Evolutionary conservation across 2,888 invertebrate species (phyloP).

Genomic region (Drosophila mayaguana): DNA sequence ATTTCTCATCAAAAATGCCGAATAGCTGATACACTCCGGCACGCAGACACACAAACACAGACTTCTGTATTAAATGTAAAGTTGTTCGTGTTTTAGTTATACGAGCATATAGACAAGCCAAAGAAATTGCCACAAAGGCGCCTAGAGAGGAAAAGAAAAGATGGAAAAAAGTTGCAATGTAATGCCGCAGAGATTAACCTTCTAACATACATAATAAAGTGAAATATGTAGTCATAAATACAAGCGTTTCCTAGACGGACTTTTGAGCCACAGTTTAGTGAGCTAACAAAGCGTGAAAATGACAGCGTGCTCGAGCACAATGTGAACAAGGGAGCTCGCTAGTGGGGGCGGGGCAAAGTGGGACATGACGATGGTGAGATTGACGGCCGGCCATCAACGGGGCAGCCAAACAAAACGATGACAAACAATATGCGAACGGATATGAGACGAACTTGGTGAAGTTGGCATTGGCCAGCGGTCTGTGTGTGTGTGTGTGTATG

Average conservation of each 20-base stretch:
- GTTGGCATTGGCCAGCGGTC: constrained; percentile 33
- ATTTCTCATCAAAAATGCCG: constrained; percentile 46
- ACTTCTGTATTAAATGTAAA: not conserved
- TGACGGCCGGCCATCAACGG: constrained; percentile 55
- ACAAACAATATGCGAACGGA: constrained; percentile 68
- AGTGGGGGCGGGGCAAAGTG: constrained; percentile 15
- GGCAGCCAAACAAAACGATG: constrained; percentile 67
- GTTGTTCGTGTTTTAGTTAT: not conserved
- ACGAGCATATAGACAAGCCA: constrained; percentile 23
- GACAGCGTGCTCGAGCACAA: constrained; percentile 68
- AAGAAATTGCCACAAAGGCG: constrained; percentile 56
- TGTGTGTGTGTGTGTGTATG: constrained; percentile 3
- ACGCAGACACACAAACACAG: too few species aligned
- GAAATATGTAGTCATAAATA: constrained; percentile 62
- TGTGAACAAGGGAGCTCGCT: constrained; percentile 19
- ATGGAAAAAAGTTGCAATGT: constrained; percentile 63
- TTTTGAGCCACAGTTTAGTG: constrained; percentile 67
- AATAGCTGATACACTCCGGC: constrained; percentile 4
- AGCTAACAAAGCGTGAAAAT: constrained; percentile 81
- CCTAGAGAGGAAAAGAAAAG: constrained; percentile 4
- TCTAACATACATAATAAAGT: constrained; percentile 74
- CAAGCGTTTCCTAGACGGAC: constrained; percentile 57
- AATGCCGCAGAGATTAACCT: constrained; percentile 77
- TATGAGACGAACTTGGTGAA: constrained; percentile 33
- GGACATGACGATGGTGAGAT: constrained; percentile 41